A percentile compares a stretch with the other conserved stretches of the same genome.
These are phyloP conservation scores for Anguilla obscura DNA, from an alignment of 2,797 vertebrate genomes.

Conservation along the genomic window DNA sequence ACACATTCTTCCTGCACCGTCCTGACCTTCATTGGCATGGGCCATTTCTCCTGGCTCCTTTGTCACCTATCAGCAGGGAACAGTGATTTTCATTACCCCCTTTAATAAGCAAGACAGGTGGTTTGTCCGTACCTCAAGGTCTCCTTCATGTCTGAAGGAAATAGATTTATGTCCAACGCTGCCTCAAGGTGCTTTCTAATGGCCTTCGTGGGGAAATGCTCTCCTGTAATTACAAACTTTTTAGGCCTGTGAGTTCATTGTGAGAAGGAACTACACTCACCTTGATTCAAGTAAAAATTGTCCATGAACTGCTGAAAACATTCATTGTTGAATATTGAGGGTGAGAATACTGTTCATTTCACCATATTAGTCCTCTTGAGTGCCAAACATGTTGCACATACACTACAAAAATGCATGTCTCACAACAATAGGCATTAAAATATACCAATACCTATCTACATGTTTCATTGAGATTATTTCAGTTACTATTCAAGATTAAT, in stretches of 20 bases:
- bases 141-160: slow-evolving; percentile 69
- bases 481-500: too few relatives aligned
- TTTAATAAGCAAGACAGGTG: slow-evolving; percentile 34
- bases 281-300: background rate
- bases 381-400: background rate
- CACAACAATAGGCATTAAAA: background rate
- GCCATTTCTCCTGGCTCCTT: slow-evolving; percentile 64
- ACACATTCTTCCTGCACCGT: background rate
- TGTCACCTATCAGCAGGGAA: slow-evolving; percentile 57
- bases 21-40: slow-evolving; percentile 45
- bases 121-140: slow-evolving; percentile 60
- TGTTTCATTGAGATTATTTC: too few relatives aligned
- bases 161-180: slow-evolving; percentile 69
- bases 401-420: background rate
- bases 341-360: background rate
- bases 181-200: slow-evolving; percentile 50
- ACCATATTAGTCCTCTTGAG: background rate
- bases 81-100: slow-evolving; percentile 54
- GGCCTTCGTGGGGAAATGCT: slow-evolving; percentile 33
- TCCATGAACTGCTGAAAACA: background rate
- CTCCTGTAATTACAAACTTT: slow-evolving; percentile 61
- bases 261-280: background rate
- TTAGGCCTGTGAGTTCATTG: background rate
- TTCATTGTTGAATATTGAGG: background rate
- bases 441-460: background rate